phyloP scores from a whole-genome alignment of 2,888 invertebrate genomes.

The Dynastes hyllus region DNA sequence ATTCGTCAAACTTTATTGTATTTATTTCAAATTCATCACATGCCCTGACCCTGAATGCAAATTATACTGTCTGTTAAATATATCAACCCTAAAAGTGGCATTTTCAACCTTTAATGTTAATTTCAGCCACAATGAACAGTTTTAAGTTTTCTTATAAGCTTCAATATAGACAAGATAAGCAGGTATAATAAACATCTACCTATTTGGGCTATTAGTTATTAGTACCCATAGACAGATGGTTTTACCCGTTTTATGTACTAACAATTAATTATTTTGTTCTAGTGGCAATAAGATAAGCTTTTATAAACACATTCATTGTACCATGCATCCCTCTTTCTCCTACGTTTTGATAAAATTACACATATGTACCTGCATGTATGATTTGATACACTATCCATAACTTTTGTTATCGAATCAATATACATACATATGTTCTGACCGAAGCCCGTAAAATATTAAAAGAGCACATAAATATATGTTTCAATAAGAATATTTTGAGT shows the following conservation, averaged over 20 bases:
- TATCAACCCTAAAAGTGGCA: no score
- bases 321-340: background rate
- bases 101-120: no score
- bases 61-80: no score
- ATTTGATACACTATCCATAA: background rate
- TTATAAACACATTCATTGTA: background rate
- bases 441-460: background rate
- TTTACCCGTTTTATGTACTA: background rate
- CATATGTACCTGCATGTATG: background rate
- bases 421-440: background rate
- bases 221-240: background rate
- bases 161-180: no score
- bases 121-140: no score
- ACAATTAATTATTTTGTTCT: slow-evolving; percentile 15
- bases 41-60: no score
- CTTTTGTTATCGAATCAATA: background rate
- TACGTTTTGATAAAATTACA: background rate
- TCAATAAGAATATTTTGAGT: no score
- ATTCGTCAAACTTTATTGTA: no score
- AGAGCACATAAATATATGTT: background rate
- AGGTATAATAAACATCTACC: no score
- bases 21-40: no score
- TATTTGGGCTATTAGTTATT: no score
- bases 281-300: slow-evolving; percentile 12
- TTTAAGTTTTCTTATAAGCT: no score